Conservation (phyloP, 35 echinoderm and acorn worm genomes). For the Holothuria glaberrima region DNA sequence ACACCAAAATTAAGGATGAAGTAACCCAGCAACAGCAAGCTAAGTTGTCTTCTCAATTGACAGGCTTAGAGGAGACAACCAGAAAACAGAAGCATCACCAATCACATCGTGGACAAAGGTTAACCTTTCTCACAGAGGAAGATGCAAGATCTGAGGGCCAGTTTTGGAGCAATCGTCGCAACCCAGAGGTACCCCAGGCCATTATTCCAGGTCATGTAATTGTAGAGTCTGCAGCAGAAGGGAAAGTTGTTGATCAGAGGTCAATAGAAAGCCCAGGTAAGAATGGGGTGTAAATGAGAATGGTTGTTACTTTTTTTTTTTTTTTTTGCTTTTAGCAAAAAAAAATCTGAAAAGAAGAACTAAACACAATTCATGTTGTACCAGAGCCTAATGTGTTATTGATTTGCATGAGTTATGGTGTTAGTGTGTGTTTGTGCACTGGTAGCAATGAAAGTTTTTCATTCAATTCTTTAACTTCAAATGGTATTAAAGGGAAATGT, state of each 20-base stretch:
- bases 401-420: too few relatives aligned
- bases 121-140: slow-evolving; percentile 82
- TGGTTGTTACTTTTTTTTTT: too few relatives aligned
- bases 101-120: slow-evolving; percentile 37
- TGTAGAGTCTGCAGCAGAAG: neutral
- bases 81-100: slow-evolving; percentile 7
- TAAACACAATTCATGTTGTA: too few relatives aligned
- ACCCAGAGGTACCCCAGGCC: slow-evolving; percentile 43
- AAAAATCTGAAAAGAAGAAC: too few relatives aligned
- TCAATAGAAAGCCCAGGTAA: slow-evolving; percentile 6
- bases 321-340: too few relatives aligned
- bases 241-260: neutral
- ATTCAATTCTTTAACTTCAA: too few relatives aligned
- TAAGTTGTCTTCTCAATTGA: neutral
- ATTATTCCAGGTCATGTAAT: slow-evolving; percentile 68
- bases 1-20: neutral
- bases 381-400: too few relatives aligned
- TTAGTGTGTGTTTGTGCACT: too few relatives aligned
- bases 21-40: neutral
- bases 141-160: slow-evolving; percentile 71
- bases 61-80: neutral
- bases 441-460: too few relatives aligned
- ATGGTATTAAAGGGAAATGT: too few relatives aligned
- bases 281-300: neutral
- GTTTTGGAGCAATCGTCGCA: slow-evolving; percentile 63